Percentiles rank a stretch among this genome's conserved stretches.
phyloP scores from a whole-genome alignment of 2,888 invertebrate genomes.

The Acanthoscelides obtectus region DNA sequence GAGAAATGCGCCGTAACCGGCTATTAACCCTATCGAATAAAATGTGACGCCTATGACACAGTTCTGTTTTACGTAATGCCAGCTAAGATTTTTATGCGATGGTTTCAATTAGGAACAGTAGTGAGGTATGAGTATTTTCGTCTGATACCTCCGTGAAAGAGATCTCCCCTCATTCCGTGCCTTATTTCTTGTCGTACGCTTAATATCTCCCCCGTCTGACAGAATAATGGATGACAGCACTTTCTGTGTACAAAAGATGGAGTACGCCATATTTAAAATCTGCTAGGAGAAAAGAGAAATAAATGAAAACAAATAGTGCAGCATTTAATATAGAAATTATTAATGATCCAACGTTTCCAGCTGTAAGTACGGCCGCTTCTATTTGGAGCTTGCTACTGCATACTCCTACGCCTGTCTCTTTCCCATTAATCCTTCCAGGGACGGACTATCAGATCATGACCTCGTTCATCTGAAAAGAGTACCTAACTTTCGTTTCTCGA shows the following conservation, averaged over 20 bases:
- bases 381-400: background rate
- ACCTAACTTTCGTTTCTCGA: no score
- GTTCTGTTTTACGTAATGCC: no score
- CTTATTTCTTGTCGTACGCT: background rate
- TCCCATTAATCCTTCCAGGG: background rate
- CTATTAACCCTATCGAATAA: no score
- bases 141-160: background rate
- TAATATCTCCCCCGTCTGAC: background rate
- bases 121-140: no score
- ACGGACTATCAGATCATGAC: background rate
- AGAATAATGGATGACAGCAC: slow-evolving; percentile 1
- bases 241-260: slow-evolving; percentile 25
- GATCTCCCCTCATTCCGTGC: background rate
- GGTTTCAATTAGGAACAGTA: no score
- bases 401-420: background rate
- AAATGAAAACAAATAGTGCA: slow-evolving; percentile 47
- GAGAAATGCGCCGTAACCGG: no score
- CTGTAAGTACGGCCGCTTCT: background rate
- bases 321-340: slow-evolving; percentile 46
- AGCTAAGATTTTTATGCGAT: no score
- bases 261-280: slow-evolving; percentile 38
- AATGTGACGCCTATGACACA: no score
- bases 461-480: no score
- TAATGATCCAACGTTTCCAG: slow-evolving; percentile 33
- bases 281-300: slow-evolving; percentile 35